Percentiles rank a stretch among this genome's conserved stretches.
Conservation (phyloP, 1,140 invertebrate genomes). For the Hypothenemus hampei region DNA sequence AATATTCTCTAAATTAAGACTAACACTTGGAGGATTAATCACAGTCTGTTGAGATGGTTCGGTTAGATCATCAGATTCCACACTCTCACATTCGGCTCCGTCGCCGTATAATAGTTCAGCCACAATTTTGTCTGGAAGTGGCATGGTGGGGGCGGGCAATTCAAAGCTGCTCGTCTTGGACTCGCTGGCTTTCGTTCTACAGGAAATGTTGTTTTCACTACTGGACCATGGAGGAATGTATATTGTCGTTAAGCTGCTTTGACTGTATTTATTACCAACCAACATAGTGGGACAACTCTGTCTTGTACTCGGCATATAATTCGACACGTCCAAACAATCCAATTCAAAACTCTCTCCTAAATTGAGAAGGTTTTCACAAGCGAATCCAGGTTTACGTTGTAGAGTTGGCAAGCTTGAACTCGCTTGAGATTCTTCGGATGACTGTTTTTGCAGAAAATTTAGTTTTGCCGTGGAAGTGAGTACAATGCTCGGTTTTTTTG, state of each 20-base stretch:
- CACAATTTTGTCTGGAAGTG: constrained; percentile 48
- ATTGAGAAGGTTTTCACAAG: constrained; percentile 61
- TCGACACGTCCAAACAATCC: constrained; percentile 22
- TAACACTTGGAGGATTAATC: constrained; percentile 47
- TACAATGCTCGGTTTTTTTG: constrained; percentile 39
- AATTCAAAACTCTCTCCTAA: constrained; percentile 53
- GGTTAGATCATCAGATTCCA: constrained; percentile 36
- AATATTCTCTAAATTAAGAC: constrained; percentile 32
- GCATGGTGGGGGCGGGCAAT: constrained; percentile 46
- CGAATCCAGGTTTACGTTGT: constrained; percentile 51
- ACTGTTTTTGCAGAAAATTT: constrained; percentile 46
- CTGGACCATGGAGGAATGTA: constrained; percentile 51
- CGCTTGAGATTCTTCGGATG: constrained; percentile 55
- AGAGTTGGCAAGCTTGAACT: constrained; percentile 52
- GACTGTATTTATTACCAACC: constrained; percentile 54
- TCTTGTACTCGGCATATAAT: constrained; percentile 35
- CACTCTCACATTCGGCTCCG: constrained; percentile 34
- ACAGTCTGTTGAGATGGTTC: constrained; percentile 40
- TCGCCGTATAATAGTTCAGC: constrained; percentile 48
- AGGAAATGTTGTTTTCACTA: constrained; percentile 42
- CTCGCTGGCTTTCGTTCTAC: constrained; percentile 35
- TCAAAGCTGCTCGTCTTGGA: constrained; percentile 54
- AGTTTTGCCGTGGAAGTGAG: constrained; percentile 49
- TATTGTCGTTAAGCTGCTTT: constrained; percentile 49
- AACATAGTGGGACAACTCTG: constrained; percentile 51